Conservation (phyloP, 2,113 vertebrate species). For the Fukomys damarensis region DNA sequence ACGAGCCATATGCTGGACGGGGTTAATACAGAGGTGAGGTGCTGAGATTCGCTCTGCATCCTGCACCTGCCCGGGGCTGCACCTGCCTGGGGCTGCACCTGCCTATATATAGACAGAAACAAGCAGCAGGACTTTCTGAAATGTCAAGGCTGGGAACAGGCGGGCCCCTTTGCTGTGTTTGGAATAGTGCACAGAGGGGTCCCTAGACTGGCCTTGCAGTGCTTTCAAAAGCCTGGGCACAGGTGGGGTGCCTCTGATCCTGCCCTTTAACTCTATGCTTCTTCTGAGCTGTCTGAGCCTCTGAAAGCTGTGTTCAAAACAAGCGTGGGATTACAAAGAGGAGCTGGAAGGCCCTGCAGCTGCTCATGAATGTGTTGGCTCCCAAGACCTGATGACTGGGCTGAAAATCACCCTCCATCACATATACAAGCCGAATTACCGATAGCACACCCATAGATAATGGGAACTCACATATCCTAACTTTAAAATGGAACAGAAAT, state of each 20-base stretch:
- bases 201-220: neutral
- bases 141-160: slow-evolving; percentile 43
- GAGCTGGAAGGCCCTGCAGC: too few species aligned
- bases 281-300: neutral
- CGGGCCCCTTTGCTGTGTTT: neutral
- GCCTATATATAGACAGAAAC: slow-evolving; percentile 40
- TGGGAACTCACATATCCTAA: neutral
- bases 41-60: slow-evolving; percentile 56
- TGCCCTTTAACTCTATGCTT: neutral
- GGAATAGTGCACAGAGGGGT: neutral
- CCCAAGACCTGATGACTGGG: neutral
- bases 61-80: slow-evolving; percentile 58
- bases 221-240: neutral
- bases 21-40: neutral
- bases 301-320: neutral
- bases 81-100: slow-evolving; percentile 56
- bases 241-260: neutral
- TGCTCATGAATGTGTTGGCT: neutral
- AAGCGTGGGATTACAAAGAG: neutral
- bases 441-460: neutral
- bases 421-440: neutral
- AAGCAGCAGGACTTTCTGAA: slow-evolving; percentile 52
- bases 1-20: slow-evolving; percentile 51
- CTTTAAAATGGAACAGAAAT: neutral
- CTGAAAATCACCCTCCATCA: neutral